Evolutionary conservation across 2,888 invertebrate species (phyloP).

Genomic region (Acanthoscelides obtectus): DNA sequence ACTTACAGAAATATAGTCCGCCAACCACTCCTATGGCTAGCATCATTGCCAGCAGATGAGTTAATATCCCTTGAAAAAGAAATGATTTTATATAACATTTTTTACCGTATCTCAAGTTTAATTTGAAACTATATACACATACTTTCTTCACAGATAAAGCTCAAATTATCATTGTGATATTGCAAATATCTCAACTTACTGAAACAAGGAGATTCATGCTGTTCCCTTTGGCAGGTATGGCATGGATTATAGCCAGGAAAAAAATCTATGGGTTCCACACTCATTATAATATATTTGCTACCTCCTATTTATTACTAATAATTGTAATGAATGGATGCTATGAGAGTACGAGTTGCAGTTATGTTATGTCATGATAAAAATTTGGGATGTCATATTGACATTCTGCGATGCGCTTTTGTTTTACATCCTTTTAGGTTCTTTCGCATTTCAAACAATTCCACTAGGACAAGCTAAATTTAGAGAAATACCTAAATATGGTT

Average conservation of each 20-base stretch:
- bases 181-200: no score
- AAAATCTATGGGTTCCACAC: conserved; percentile 20
- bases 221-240: conserved; percentile 2
- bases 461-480: no score
- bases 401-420: not conserved
- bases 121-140: no score
- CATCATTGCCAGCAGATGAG: conserved; percentile 14
- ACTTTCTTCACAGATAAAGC: no score
- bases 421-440: not conserved
- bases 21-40: conserved; percentile 10
- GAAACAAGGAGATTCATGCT: conserved; percentile 4
- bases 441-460: no score
- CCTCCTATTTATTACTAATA: not conserved
- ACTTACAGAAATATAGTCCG: not conserved
- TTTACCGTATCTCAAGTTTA: not conserved
- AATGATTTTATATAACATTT: not conserved
- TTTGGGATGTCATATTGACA: not conserved
- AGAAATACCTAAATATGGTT: no score
- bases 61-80: conserved; percentile 9
- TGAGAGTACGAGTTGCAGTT: not conserved
- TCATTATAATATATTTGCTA: conserved; percentile 7
- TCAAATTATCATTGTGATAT: no score
- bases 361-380: not conserved
- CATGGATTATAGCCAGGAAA: conserved; percentile 18
- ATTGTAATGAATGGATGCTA: not conserved